Evolutionary conservation across 1,140 invertebrate species (phyloP), one percentile per base, ranked within the genome.

Genomic region (Diabrotica virgifera): DNA sequence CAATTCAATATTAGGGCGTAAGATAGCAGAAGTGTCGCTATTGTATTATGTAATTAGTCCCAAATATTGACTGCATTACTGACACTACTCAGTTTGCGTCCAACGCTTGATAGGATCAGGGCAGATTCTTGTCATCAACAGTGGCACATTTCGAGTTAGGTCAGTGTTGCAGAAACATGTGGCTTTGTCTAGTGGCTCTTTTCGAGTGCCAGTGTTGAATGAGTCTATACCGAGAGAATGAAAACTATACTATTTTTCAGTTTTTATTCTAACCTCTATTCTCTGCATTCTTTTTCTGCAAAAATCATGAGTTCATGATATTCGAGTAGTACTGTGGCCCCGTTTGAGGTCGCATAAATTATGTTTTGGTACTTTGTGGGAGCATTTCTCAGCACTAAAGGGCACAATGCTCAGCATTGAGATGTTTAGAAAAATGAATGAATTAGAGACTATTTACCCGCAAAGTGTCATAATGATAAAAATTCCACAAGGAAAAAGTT

Each of bases 321-420:
- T 66, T 69, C 59, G 67, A 67, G 69, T 70, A 60, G 66, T 53
- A 62, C 67, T 67, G 64, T 64, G 68, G 66, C 10, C 14, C 66
- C 67, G 64, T 74, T 70, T 74, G 72, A 74, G 72, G 72, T 72
- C 61, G 59, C 72, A 73, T 73, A 73, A 73, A 72, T 73, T 70
- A 64, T 60, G 65, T 68, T 70, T 65, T 66, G 60, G 63, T 62
- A 52, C 40, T 52, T 62, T 62, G 58, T 52, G 5, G 0, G 35
- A 37, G 38, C n/a, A 59, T 59, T 59, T 59, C 58, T 59, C 38
- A 59, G 38, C 58, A 59, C 38, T 50, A 14, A 50, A 53, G 54
- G 9, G 36, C 52, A 38, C 58, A 51, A 51, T 36, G 38, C n/a
- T 58, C n/a, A n/a, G 64, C 58, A 62, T 56, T 24, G 65, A 65